Base-by-base conservation (phyloP, 2,888 invertebrate species). In the Netelia inedita region DNA sequence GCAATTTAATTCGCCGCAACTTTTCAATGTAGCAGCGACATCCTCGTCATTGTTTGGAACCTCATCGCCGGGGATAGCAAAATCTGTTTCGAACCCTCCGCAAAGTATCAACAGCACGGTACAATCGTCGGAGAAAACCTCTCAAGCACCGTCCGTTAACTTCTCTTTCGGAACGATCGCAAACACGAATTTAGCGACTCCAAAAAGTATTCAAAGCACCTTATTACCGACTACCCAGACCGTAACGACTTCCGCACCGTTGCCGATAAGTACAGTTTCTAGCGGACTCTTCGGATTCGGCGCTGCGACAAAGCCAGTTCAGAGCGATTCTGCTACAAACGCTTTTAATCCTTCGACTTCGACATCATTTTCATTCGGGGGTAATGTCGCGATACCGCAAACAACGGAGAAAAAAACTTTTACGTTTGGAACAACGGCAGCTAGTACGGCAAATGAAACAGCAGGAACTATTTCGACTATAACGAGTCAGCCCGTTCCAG, bases 131-230 rank as follows among this genome's bases (percentile, higher is more conserved):
- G 74, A 76, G 2, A 79, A 74, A 11, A 66, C 10, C 55, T 2
- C 66, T 16, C 66, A 46, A 43, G 10, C 66, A 8, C 21, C 63
- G 14, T 35, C 28, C 2, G 14, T 43, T 0, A 81, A 28, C 11
- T 87, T 88, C 14, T 75, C 87, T 2, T 87, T 87, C 14, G 86
- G 83, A 16, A 69, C 16, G 11, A 3, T 79, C 0, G 23, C 63
- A 55, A 79, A 82, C 1, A 68, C 23, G 2, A 41, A 63, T n/a
- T 43, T 23, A 10, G 41, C 53, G 46, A 10, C 74, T 9, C 65
- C 82, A 11, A 16, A 65, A 50, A 28, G 3, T 59, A 61, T 14
- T 55, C 75, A 61, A 46, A 63, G 10, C 61, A 10, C 16, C 57
- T 21, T 1, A 8, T 10, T 68, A 41, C 16, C 68, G 5, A 19